These are phyloP conservation scores for Labeo catla DNA, from an alignment of 2,113 vertebrate species.

Conservation along the genomic window DNA sequence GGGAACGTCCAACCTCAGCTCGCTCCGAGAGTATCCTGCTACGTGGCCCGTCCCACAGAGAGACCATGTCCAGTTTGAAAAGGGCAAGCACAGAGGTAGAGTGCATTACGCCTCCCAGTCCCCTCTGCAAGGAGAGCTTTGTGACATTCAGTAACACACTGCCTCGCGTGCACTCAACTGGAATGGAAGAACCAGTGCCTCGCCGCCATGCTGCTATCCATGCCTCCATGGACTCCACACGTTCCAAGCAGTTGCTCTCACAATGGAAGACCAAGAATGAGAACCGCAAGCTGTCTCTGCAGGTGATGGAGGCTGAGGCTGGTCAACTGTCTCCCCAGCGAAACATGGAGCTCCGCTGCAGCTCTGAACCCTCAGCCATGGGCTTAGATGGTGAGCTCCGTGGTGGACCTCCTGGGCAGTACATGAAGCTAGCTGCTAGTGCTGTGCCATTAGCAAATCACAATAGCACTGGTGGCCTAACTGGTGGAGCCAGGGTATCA, in stretches of 20 bases:
- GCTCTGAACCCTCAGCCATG: slow-evolving; percentile 85
- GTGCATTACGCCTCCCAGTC: slow-evolving; percentile 85
- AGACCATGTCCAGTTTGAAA: slow-evolving; percentile 84
- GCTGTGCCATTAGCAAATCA: slow-evolving; percentile 85
- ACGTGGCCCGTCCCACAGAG: slow-evolving; percentile 81
- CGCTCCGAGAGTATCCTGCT: slow-evolving; percentile 85
- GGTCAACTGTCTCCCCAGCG: slow-evolving; percentile 83
- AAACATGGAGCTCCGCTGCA: slow-evolving; percentile 90
- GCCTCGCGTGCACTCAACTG: slow-evolving; percentile 89
- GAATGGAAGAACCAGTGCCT: slow-evolving; percentile 84
- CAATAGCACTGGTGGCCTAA: slow-evolving; percentile 75
- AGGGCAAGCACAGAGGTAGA: slow-evolving; percentile 85
- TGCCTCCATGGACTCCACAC: slow-evolving; percentile 92
- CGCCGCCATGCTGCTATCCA: slow-evolving; percentile 91
- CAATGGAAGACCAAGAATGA: slow-evolving; percentile 97
- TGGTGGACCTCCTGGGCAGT: slow-evolving; percentile 75
- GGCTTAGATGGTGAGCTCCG: slow-evolving; percentile 87
- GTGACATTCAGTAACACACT: slow-evolving; percentile 97
- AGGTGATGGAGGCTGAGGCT: slow-evolving; percentile 83
- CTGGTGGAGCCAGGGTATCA: slow-evolving; percentile 87
- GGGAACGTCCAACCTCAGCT: slow-evolving; percentile 80
- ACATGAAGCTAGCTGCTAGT: slow-evolving; percentile 87
- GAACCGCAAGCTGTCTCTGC: slow-evolving; percentile 87
- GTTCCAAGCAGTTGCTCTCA: slow-evolving; percentile 94
- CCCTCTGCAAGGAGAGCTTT: slow-evolving; percentile 87